Evolutionary conservation across 1,140 invertebrate genomes (phyloP).

Genomic region (Thaumetopoea pityocampa): DNA sequence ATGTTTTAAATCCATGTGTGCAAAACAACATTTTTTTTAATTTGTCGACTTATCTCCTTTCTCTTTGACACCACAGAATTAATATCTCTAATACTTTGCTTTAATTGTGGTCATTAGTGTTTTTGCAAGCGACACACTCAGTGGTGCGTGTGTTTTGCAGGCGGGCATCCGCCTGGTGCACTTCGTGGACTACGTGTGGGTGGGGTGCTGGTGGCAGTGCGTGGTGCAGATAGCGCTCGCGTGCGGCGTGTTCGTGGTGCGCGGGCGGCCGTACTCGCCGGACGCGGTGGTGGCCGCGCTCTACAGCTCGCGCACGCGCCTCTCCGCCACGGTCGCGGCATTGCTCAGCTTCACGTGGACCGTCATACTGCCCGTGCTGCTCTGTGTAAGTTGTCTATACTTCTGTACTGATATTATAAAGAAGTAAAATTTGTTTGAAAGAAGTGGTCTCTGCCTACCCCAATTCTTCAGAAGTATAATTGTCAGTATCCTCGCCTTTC

Average conservation of each 20-base stretch:
- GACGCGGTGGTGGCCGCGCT: conserved; percentile 87
- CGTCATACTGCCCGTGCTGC: conserved; percentile 85
- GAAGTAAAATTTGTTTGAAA: no score
- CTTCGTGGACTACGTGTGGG: conserved; percentile 88
- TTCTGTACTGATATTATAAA: no score
- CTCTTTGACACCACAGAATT: neutral
- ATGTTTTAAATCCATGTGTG: no score
- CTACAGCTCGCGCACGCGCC: conserved; percentile 47
- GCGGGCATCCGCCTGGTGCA: conserved; percentile 90
- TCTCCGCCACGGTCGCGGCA: conserved; percentile 80
- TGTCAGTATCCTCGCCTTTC: no score
- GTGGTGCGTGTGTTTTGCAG: conserved; percentile 72
- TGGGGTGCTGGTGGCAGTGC: conserved; percentile 91
- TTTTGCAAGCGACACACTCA: no score
- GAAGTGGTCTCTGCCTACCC: no score
- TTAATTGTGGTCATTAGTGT: no score
- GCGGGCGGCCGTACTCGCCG: conserved; percentile 89
- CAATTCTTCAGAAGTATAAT: no score
- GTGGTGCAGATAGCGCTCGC: conserved; percentile 86
- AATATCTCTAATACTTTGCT: neutral
- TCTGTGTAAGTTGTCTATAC: conserved; percentile 79
- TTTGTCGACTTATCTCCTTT: no score
- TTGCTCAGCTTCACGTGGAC: conserved; percentile 93
- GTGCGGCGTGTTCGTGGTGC: conserved; percentile 87
- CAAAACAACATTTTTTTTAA: no score